phyloP scores from a whole-genome alignment of 2,797 vertebrate genomes.

The Lacerta bilineata region DNA sequence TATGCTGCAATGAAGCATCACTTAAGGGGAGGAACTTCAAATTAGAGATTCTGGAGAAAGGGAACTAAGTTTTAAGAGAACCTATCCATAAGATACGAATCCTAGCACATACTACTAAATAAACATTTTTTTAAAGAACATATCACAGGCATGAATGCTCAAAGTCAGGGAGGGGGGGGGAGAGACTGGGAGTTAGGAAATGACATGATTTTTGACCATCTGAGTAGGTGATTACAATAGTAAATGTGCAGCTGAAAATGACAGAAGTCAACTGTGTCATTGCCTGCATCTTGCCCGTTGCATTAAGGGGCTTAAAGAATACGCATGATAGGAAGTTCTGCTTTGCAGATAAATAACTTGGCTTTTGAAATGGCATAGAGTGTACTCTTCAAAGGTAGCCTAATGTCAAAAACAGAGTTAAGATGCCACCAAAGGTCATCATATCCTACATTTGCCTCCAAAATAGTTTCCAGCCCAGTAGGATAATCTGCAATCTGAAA shows the following conservation, averaged over 20 bases:
- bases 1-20: constrained; percentile 35
- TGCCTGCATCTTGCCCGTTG: not conserved
- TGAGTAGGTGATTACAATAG: not conserved
- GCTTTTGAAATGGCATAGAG: not conserved
- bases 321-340: not conserved
- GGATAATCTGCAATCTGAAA: not conserved
- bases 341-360: constrained; percentile 12
- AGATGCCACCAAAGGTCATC: not conserved
- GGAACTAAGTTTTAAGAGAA: constrained; percentile 48
- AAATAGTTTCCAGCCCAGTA: not conserved
- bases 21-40: constrained; percentile 56
- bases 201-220: not conserved
- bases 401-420: not conserved
- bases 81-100: constrained; percentile 19
- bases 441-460: not conserved
- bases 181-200: not conserved
- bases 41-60: constrained; percentile 35
- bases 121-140: not conserved
- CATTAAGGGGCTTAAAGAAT: not conserved
- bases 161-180: too few species aligned
- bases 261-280: constrained; percentile 15
- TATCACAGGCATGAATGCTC: too few species aligned
- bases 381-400: not conserved
- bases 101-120: not conserved
- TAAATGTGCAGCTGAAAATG: not conserved